Evolutionary conservation across 2,888 invertebrate genomes (phyloP), one percentile per base, ranked within the genome.

Genomic region (Reticulitermes lucifugus): DNA sequence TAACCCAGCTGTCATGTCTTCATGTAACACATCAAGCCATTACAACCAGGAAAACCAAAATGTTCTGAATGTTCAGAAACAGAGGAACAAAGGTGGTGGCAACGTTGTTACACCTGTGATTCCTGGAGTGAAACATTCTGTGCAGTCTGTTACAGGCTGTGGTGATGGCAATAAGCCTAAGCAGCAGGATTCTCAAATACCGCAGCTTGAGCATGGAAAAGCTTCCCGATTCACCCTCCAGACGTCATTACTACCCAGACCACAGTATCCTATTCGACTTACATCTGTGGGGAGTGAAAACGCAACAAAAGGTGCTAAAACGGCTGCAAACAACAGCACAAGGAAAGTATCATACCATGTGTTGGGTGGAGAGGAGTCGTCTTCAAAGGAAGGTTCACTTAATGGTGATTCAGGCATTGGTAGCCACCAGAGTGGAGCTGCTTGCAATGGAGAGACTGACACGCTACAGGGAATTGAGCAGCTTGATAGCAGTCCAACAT

Each of bases 221-320:
- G 75, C 84, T 35, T 75, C 84, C 14, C 84, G 55, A 90, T 95
- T 93, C 88, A 94, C 94, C 6, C 89, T 95, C 83, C 95, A 95
- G 88, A 94, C 95, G 55, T 95, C 94, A 85, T 95, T 96, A 89
- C 91, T 96, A 88, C 96, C 96, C 0, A 91, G 93, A 86, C 96
- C 96, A 0, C 96, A 96, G 90, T 95, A 93, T 89, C 93, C 95
- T 35, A 81, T 87, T 21, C 84, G 87, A n/a, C 82, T 87, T 73
- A 70, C 82, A 10, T 83, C 87, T 12, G 85, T 79, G 3, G 86
- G 84, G 18, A 25, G 29, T 43, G 81, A 71, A 25, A 94, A 94
- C 0, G 93, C 94, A 0, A 93, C 93, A 5, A 95, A 93, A 86
- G 85, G 85, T 70, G 89, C 89, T 9, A 89, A 89, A 86, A 89